Evolutionary conservation across 2,797 vertebrate species (phyloP).

Genomic region (Acanthurus lineatus): DNA sequence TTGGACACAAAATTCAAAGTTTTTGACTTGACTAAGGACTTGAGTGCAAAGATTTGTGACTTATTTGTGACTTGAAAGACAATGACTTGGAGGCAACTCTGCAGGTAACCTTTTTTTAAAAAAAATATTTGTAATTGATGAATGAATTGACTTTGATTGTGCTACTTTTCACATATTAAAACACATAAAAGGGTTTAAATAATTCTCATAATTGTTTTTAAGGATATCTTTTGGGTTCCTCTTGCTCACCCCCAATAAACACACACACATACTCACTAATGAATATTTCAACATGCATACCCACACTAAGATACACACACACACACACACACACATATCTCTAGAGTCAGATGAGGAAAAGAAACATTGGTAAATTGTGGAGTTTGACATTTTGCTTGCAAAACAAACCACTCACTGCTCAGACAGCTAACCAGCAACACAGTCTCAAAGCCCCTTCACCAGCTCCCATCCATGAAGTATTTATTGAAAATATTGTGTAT

Average conservation of each 20-base stretch:
- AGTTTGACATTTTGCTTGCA: slow-evolving; percentile 42
- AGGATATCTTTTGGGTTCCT: slow-evolving; percentile 30
- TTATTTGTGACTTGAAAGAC: too few species aligned
- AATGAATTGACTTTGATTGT: slow-evolving; percentile 14
- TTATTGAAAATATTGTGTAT: slow-evolving; percentile 64
- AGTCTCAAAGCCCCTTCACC: slow-evolving; percentile 44
- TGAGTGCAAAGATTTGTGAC: too few species aligned
- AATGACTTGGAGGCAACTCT: too few species aligned
- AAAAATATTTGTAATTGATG: neutral
- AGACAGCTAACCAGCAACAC: slow-evolving; percentile 42
- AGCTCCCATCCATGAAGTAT: slow-evolving; percentile 65
- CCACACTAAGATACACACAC: neutral
- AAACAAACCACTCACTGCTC: slow-evolving; percentile 41
- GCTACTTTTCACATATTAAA: slow-evolving; percentile 6
- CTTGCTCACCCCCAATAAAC: neutral
- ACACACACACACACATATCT: slow-evolving; percentile 34
- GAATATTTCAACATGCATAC: neutral
- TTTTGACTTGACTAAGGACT: too few species aligned
- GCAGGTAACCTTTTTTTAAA: neutral
- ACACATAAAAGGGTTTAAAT: slow-evolving; percentile 17
- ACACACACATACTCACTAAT: neutral
- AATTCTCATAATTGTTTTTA: slow-evolving; percentile 10
- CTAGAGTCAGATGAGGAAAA: slow-evolving; percentile 14
- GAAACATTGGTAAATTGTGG: slow-evolving; percentile 30
- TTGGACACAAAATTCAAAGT: too few species aligned